Evolutionary conservation across 2,113 vertebrate species (phyloP).

Genomic region (Ictalurus punctatus): DNA sequence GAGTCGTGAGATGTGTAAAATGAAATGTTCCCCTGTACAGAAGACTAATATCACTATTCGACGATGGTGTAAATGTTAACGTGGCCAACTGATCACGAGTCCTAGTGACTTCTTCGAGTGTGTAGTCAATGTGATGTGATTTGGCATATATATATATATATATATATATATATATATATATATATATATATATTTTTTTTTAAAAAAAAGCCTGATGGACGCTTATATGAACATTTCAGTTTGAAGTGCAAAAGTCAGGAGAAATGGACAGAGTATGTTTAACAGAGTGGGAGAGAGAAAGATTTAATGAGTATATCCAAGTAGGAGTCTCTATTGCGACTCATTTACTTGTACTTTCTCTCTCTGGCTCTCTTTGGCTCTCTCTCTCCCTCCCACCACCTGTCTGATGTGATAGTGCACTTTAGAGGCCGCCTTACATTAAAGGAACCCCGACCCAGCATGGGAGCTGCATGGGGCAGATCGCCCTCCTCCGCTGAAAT

Average conservation of each 20-base stretch:
- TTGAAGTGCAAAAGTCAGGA: conserved; percentile 1
- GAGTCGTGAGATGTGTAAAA: conserved; percentile 39
- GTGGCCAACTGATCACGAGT: neutral
- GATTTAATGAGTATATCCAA: conserved; percentile 51
- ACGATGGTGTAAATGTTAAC: neutral
- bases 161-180: too few relatives aligned
- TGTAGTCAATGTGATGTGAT: neutral
- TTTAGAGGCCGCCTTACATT: conserved; percentile 48
- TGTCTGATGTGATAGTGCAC: conserved; percentile 55
- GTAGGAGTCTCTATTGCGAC: conserved; percentile 32
- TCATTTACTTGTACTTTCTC: conserved; percentile 49
- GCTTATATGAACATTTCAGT: neutral
- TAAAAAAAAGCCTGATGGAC: neutral
- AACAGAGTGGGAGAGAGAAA: conserved; percentile 39
- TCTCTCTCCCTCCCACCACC: conserved; percentile 30
- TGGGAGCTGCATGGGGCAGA: conserved; percentile 36
- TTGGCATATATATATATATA: too few relatives aligned
- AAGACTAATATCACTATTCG: neutral
- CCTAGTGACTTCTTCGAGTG: neutral
- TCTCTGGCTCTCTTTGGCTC: neutral
- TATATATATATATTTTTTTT: too few relatives aligned
- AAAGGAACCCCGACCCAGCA: conserved; percentile 52
- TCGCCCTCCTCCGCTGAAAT: conserved; percentile 41
- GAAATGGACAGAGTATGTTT: conserved; percentile 23
- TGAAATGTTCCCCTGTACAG: conserved; percentile 31